These are phyloP conservation scores for Suricata suricatta DNA, from an alignment of 2,113 vertebrate genomes.

Conservation along the genomic window DNA sequence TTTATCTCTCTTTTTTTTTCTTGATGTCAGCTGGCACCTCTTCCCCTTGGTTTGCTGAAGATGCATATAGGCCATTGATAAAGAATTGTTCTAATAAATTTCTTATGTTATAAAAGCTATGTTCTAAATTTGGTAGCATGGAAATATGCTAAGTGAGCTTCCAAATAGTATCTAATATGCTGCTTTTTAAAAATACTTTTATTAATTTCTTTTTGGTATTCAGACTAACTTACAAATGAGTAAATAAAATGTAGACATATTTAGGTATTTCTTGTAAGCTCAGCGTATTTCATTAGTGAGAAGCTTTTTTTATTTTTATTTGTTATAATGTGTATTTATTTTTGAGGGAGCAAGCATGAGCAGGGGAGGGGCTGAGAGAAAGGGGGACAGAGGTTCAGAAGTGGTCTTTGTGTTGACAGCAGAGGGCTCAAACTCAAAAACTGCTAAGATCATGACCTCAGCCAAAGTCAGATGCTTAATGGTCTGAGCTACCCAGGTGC, in stretches of 20 bases:
- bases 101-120: neutral
- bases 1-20: neutral
- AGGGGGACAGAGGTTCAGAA: neutral
- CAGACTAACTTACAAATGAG: neutral
- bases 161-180: neutral
- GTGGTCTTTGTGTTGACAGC: neutral
- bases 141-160: neutral
- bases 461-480: neutral
- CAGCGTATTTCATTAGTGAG: neutral
- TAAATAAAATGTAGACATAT: neutral
- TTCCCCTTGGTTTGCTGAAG: neutral
- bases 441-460: neutral
- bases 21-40: neutral
- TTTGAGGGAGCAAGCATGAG: neutral
- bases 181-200: neutral
- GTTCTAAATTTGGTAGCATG: neutral
- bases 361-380: too few relatives aligned
- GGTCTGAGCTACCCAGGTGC: neutral
- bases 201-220: neutral
- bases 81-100: slow-evolving; percentile 7
- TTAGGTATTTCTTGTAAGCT: neutral
- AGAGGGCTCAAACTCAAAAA: neutral
- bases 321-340: neutral
- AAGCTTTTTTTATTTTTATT: neutral
- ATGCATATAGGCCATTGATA: neutral